Base-by-base conservation (phyloP, 1,140 invertebrate genomes). In the Drosophila ohnishii region DNA sequence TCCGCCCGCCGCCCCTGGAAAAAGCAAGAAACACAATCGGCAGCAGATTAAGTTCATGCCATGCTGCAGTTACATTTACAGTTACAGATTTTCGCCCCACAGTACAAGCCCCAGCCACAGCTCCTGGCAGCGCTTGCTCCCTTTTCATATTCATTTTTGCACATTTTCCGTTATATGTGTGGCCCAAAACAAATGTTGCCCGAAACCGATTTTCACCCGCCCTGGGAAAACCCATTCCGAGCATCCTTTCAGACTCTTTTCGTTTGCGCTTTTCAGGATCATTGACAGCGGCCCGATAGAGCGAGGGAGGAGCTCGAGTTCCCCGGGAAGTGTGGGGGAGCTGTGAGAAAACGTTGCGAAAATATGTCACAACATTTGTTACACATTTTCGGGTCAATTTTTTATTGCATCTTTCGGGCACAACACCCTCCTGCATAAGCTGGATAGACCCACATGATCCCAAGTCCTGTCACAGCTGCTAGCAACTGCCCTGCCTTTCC, bases 361-460 rank as follows among this genome's bases (percentile, higher is more conserved):
- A 88, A 88, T 88, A 88, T 88, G 84, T 88, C 84, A 88, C 84
- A 88, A 75, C 84, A 88, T 88, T 88, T 88, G 84, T 88, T 88
- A 88, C 85, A 88, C 85, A 88, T 88, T 88, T 88, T 88, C 77
- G 84, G 84, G 84, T 88, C 84, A 88, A 84, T 88, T 88, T 88
- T 88, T 84, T 88, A 89, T 88, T 88, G 80, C 84, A 88, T 78
- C 47, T 13, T 55, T 55, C 51, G 51, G 19, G 47, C 13, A 40
- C 14, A 30, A 37, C 44, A 28, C 51, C 19, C 32, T n/a, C 19
- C 60, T 57, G 75, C 74, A 63, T 77, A 53, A 78, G 58, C 51
- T 35, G 19, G 19, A 19, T 13, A 28, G 44, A 69, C 75, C 51
- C 82, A 69, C 69, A 86, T 73, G 74, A 71, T 75, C 35, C 47